phyloP scores from a whole-genome alignment of 2,113 vertebrate genomes.

The Egretta garzetta region DNA sequence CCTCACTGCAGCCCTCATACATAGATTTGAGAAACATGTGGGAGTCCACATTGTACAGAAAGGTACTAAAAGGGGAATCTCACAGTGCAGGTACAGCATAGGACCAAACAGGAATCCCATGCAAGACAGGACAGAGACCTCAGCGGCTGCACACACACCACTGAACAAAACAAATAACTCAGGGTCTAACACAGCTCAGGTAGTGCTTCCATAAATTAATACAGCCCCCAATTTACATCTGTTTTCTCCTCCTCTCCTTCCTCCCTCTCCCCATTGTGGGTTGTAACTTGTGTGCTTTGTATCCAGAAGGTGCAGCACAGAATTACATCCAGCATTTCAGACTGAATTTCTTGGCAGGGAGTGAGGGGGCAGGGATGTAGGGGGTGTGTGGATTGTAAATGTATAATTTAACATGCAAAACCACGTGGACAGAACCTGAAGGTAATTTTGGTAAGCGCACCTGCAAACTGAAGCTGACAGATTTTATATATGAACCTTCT shows the following conservation, averaged over 20 bases:
- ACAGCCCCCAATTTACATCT: not conserved
- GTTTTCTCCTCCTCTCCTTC: not conserved
- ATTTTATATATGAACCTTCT: constrained; percentile 25
- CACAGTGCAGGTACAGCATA: not conserved
- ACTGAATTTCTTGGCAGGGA: not conserved
- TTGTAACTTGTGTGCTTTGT: not conserved
- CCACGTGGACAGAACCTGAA: not conserved
- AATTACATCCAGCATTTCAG: not conserved
- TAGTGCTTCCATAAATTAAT: not conserved
- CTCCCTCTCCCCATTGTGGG: not conserved
- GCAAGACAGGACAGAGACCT: not conserved
- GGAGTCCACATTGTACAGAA: not conserved
- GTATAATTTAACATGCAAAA: not conserved
- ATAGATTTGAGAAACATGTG: not conserved
- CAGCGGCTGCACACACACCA: fast-evolving
- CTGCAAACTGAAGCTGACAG: constrained; percentile 55
- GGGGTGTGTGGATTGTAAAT: not conserved
- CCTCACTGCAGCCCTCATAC: not conserved
- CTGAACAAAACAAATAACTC: not conserved
- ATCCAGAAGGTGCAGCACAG: not conserved
- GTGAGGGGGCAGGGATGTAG: fast-evolving
- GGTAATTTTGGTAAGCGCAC: not conserved
- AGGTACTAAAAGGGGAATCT: not conserved
- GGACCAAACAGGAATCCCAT: not conserved
- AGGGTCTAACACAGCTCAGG: not conserved